These are phyloP conservation scores for Amaurobius ferox DNA, from an alignment of 2,888 invertebrate genomes.

Conservation along the genomic window DNA sequence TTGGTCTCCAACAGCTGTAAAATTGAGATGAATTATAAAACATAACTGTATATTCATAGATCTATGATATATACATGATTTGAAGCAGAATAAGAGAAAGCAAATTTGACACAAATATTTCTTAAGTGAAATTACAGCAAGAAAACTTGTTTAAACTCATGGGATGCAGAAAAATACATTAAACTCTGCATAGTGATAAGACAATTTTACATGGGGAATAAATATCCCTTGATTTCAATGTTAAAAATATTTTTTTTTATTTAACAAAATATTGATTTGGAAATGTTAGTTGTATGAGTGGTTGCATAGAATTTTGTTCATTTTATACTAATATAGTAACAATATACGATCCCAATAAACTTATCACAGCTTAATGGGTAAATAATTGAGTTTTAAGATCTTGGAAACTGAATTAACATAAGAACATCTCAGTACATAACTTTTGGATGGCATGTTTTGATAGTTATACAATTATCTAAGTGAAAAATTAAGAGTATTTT, in stretches of 20 bases:
- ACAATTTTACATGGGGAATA: background rate
- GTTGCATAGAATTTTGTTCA: background rate
- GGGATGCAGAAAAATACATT: background rate
- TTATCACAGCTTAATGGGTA: conserved; percentile 55
- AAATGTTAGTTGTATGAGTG: background rate
- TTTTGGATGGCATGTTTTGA: conserved; percentile 70
- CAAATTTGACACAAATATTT: conserved; percentile 14
- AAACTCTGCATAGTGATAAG: background rate
- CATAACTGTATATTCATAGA: background rate
- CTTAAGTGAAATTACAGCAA: background rate
- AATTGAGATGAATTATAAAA: background rate
- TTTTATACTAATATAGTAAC: background rate
- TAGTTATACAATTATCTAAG: background rate
- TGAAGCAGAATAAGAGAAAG: conserved; percentile 32
- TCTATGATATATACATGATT: conserved; percentile 27
- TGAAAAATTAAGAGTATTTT: too few species aligned
- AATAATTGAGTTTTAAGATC: background rate
- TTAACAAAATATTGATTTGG: conserved; percentile 4
- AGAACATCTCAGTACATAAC: conserved; percentile 30
- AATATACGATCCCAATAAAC: background rate
- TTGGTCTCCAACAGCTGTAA: conserved; percentile 3
- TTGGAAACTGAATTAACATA: background rate
- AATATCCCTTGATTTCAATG: background rate
- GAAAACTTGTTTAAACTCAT: background rate
- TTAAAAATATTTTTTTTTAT: background rate